Base-by-base conservation (phyloP, 2,888 invertebrate genomes). In the Apantesis nais region DNA sequence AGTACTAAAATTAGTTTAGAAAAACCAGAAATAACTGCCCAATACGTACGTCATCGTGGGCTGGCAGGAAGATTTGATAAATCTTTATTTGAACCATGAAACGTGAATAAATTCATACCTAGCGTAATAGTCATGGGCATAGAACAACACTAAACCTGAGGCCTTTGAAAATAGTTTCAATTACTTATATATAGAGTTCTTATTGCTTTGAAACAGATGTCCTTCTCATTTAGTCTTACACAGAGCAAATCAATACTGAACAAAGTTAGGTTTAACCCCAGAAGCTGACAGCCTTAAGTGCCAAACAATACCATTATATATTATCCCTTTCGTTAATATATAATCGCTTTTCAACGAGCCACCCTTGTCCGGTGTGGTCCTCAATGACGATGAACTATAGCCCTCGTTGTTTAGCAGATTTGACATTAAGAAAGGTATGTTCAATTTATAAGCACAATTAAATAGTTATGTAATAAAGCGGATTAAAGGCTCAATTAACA, bases 341-440 rank as follows among this genome's bases (percentile, higher is more conserved):
- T 66, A 71, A 68, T 55, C 62, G 52, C n/a, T 61, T 44, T n/a
- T 60, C 12, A 62, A 61, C 66, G 41, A 71, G 39, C n/a, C 41
- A 44, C 66, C 74, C 61, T 74, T 69, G 67, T 74, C 68, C 69
- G 63, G 52, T n/a, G n/a, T n/a, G n/a, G n/a, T n/a, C n/a, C 62
- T 65, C 64, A 62, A 39, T 61, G 61, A 16, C 41, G 29, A 52
- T 39, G 62, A 44, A 73, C 73, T 70, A 73, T 64, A 55, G 31
- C 44, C 37, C n/a, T 60, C 60, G 62, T n/a, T 64, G 60, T 61
- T 62, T 4, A 61, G 31, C 41, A 65, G 61, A 66, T 62, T 44
- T 66, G 62, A 62, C 58, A 55, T 67, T 67, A 14, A 29, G 22
- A 60, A 60, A 39, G 29, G 22, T 58, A 22, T 39, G 39, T 37